phyloP scores from a whole-genome alignment of 2,113 vertebrate species.

The Anguilla japonica region DNA sequence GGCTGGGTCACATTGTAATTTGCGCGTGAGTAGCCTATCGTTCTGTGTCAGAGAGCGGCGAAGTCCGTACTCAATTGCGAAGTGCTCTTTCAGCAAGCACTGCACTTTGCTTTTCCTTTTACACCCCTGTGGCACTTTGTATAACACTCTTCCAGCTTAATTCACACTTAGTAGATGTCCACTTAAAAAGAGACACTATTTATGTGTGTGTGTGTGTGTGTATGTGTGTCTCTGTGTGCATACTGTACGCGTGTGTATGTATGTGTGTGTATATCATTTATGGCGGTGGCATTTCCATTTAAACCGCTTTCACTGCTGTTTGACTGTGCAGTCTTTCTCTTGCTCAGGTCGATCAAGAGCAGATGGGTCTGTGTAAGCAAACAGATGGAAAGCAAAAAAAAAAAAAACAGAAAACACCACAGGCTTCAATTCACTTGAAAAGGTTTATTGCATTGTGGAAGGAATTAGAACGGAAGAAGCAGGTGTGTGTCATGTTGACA shows the following conservation, averaged over 20 bases:
- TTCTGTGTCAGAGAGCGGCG: no score
- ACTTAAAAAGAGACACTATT: no score
- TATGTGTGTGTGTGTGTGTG: no score
- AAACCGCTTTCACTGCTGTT: neutral
- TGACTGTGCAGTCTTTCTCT: neutral
- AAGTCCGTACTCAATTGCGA: no score
- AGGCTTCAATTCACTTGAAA: conserved; percentile 8
- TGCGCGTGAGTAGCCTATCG: no score
- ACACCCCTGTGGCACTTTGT: neutral
- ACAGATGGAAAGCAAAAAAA: neutral
- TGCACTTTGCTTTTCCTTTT: no score
- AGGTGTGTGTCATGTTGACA: conserved; percentile 15
- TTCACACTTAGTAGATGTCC: no score
- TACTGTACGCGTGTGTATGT: no score
- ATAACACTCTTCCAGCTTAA: neutral
- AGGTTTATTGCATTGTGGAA: conserved; percentile 24
- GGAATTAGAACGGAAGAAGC: conserved; percentile 20
- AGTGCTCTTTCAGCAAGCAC: no score
- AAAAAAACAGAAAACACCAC: neutral
- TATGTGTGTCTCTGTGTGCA: no score
- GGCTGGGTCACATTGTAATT: neutral
- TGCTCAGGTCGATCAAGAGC: neutral
- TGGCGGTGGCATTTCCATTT: neutral
- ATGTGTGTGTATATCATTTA: neutral
- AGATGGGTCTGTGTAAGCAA: neutral